These are phyloP conservation scores for Pseudomyrmex flavicornis DNA, from an alignment of 1,140 invertebrate species.

Conservation along the genomic window DNA sequence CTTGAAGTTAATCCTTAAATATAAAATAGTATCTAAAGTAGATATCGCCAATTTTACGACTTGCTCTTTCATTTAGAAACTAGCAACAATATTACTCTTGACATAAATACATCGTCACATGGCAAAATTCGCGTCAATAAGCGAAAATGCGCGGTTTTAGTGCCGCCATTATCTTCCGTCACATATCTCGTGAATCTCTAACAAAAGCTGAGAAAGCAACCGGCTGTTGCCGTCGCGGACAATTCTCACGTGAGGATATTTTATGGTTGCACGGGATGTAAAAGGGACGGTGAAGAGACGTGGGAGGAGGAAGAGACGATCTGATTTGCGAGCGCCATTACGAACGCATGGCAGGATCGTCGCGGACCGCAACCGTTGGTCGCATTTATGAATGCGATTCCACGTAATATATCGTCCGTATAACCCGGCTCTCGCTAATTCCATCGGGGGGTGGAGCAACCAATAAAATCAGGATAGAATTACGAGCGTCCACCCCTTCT, in stretches of 20 bases:
- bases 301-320: conserved; percentile 61
- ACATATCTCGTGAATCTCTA: conserved; percentile 33
- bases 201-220: conserved; percentile 41
- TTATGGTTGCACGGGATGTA: conserved; percentile 70
- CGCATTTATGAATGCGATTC: conserved; percentile 83
- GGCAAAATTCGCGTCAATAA: conserved; percentile 33
- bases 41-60: conserved; percentile 21
- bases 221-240: conserved; percentile 67
- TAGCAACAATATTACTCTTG: background rate
- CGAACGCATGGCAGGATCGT: conserved; percentile 74
- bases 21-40: conserved; percentile 14
- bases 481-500: conserved; percentile 53
- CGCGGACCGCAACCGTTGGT: conserved; percentile 79
- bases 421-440: conserved; percentile 75
- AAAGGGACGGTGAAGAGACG: too few species aligned
- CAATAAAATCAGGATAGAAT: conserved; percentile 75
- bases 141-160: conserved; percentile 32
- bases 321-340: conserved; percentile 81
- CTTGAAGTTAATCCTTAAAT: conserved; percentile 33
- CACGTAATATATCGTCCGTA: conserved; percentile 80
- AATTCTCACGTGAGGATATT: conserved; percentile 78
- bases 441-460: conserved; percentile 57
- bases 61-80: background rate
- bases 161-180: background rate
- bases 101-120: background rate